Evolutionary conservation across 2,797 vertebrate genomes (phyloP), one percentile per base, ranked within the genome.

Genomic region (Mormyrops boulengeri): DNA sequence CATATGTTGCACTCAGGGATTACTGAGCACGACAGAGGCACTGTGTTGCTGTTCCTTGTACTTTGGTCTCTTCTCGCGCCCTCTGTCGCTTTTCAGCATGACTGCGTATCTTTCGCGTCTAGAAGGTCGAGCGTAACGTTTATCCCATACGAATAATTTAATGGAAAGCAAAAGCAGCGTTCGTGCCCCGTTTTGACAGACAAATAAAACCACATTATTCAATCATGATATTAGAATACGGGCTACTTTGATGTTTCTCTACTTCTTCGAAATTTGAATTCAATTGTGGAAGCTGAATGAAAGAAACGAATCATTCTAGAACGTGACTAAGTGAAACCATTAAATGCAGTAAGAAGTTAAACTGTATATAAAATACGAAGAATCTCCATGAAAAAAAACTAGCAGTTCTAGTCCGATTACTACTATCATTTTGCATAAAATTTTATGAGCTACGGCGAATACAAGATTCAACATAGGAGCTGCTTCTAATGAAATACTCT

Each of bases 1-100:
- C 95, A 95, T 95, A 95, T 96, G 94, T 91, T 95, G 91, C 93
- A 87, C 90, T 90, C 88, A 89, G 91, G 88, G 91, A 91, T 92
- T 92, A 92, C 7, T 88, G 49, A 19, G 82, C 14, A 22, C 22
- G 14, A 11, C 53, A 38, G 8, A 82, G 77, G 38, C 17, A 47
- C 77, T 82, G 38, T 26, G 73, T 7, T 69, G 14, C 60, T 5
- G 41, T 52, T 55, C 82, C 85, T 7, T 34, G 26, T 14, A 50
- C 53, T 87, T 60, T 6, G 14, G 55, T 82, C 44, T 50, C 44
- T 73, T 85, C 19, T 47, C 55, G n/a, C 77, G 57, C 14, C 9
- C 44, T 26, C 30, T 53, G 17, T 12, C 26, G n/a, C 34, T 22
- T 41, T 34, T 92, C 89, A 87, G 77, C 90, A 86, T 89, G 85